Base-by-base conservation (phyloP, 1,140 invertebrate species). In the Myzus persicae region DNA sequence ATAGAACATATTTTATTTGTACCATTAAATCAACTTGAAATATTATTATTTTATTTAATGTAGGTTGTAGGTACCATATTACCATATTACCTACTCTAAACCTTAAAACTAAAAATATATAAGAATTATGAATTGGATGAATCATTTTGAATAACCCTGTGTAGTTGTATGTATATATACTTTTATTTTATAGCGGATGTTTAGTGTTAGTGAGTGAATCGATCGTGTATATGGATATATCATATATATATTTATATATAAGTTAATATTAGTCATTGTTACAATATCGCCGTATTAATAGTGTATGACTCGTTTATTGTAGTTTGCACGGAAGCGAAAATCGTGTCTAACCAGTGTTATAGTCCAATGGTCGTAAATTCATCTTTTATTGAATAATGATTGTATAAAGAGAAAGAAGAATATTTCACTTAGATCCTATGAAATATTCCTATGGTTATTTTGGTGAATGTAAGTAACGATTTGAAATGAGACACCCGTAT, bases 301-400 rank as follows among this genome's bases (percentile, higher is more conserved):
- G 38, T 31, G 38, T 40, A 40, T 42, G 40, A 42, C 38, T 40
- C 36, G 76, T 38, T 38, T 24, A 9, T 24, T 84, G 81, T 40
- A 84, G 14, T 81, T 81, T 81, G 59, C 59, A n/a, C 38, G 42
- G 42, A 87, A 87, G 84, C 42, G 42, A 87, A 84, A 88, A 88
- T 88, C 18, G 31, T 88, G 44, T 88, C 6, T 88, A 85, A 14
- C 9, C 44, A 40, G 84, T 87, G 42, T 26, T 84, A 24, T n/a
- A 87, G 85, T 88, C 44, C 31, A 7, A 6, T 18, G 18, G 31
- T 48, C 44, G n/a, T 88, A 46, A 46, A 59, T 18, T 18, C 59
- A 67, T 67, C 18, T 88, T n/a, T 18, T 36, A 46, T 36, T 48
- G 46, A 36, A 88, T 88, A 18, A 22, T n/a, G 7, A 88, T 11